Evolutionary conservation across 2,888 invertebrate genomes (phyloP).

Genomic region (Agriopis marginaria): DNA sequence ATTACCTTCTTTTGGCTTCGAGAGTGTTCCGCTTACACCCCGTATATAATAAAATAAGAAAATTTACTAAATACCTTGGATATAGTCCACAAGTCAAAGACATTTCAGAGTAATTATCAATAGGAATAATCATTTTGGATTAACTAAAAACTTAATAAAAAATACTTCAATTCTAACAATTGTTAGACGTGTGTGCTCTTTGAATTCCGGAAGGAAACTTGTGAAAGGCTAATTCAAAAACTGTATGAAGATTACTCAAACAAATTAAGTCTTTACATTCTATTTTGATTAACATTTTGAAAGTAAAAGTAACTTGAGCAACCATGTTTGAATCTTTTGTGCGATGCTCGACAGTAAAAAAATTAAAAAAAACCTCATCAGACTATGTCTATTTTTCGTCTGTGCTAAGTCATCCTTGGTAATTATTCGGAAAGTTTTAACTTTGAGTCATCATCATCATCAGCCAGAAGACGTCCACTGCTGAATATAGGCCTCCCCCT

Average conservation of each 20-base stretch:
- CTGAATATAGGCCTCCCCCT: no score
- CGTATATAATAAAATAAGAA: conserved; percentile 2
- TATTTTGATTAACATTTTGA: conserved; percentile 44
- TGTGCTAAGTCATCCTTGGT: conserved; percentile 44
- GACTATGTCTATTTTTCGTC: conserved; percentile 24
- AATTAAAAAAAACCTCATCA: no score
- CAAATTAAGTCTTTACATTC: conserved; percentile 37
- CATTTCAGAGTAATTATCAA: conserved; percentile 37
- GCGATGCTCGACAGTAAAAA: conserved; percentile 13
- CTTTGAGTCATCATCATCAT: no score
- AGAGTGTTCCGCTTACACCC: no score
- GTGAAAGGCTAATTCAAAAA: conserved; percentile 35
- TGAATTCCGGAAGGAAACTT: conserved; percentile 32
- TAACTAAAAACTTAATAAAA: conserved; percentile 8
- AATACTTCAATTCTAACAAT: conserved; percentile 1
- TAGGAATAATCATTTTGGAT: conserved; percentile 40
- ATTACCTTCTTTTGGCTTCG: no score
- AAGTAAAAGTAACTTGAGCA: conserved; percentile 43
- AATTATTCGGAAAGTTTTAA: conserved; percentile 34
- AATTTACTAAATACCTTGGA: conserved; percentile 27
- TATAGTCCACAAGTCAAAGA: conserved; percentile 37
- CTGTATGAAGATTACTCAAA: conserved; percentile 35
- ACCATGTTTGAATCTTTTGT: conserved; percentile 36
- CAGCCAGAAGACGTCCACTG: no score
- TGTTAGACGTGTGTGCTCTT: conserved; percentile 30